Percentiles rank a stretch among this genome's conserved stretches.
These are phyloP conservation scores for Junonia oenone DNA, from an alignment of 2,888 invertebrate species.

Conservation along the genomic window DNA sequence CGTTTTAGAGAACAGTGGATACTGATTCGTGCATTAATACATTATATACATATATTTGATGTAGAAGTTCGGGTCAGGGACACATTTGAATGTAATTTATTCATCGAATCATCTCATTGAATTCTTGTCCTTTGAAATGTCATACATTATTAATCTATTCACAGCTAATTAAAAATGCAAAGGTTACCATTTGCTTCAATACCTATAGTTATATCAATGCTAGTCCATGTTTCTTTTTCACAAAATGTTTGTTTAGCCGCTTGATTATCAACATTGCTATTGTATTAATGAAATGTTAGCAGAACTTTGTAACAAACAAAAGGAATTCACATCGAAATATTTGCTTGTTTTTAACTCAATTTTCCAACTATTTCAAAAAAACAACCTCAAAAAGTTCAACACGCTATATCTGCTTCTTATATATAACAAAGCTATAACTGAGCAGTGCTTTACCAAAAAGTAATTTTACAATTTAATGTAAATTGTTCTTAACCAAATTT, in stretches of 20 bases:
- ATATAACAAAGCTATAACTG: not conserved
- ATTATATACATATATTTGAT: not conserved
- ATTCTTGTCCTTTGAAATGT: not conserved
- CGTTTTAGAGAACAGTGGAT: not conserved
- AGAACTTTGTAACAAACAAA: slow-evolving; percentile 52
- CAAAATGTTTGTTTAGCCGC: slow-evolving; percentile 64
- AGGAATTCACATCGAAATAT: slow-evolving; percentile 50
- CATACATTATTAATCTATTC: not conserved
- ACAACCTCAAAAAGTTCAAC: not conserved
- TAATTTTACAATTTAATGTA: not conserved
- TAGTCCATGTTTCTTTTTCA: slow-evolving; percentile 38
- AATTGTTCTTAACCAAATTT: too few relatives aligned
- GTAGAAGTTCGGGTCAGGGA: not conserved
- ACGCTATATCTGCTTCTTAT: not conserved
- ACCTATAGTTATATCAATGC: not conserved
- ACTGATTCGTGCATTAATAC: not conserved
- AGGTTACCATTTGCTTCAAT: not conserved
- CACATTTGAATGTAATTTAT: not conserved
- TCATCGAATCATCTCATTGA: slow-evolving; percentile 1
- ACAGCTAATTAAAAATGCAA: not conserved
- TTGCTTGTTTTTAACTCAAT: slow-evolving; percentile 20
- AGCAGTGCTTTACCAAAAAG: not conserved
- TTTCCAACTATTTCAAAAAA: slow-evolving; percentile 7
- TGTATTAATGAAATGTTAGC: slow-evolving; percentile 45
- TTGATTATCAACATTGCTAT: slow-evolving; percentile 43